phyloP scores from a whole-genome alignment of 2,888 invertebrate species.

The Sesia bembeciformis region DNA sequence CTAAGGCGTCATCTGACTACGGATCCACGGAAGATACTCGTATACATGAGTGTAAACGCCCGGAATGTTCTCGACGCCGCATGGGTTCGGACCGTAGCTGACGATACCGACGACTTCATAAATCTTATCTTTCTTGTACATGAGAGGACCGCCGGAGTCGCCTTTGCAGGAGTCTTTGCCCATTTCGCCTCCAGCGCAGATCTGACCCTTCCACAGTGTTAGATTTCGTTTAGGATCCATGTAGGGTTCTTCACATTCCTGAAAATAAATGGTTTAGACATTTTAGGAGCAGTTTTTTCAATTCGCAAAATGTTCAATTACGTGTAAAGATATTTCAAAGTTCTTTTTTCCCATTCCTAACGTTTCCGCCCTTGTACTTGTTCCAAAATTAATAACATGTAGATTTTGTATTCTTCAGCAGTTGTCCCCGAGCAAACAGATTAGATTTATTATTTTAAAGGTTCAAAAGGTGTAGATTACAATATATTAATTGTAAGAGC shows the following conservation, averaged over 20 bases:
- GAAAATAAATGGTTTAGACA: slow-evolving; percentile 3
- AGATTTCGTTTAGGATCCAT: slow-evolving; percentile 14
- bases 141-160: slow-evolving; percentile 79
- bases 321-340: too few species aligned
- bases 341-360: too few species aligned
- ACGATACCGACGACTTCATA: slow-evolving; percentile 68
- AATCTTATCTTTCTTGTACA: slow-evolving; percentile 36
- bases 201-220: slow-evolving; percentile 27
- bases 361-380: too few species aligned
- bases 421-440: too few species aligned
- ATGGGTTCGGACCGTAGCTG: slow-evolving; percentile 77
- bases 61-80: slow-evolving; percentile 74
- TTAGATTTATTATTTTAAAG: too few species aligned
- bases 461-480: too few species aligned
- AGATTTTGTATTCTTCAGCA: too few species aligned
- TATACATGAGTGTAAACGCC: slow-evolving; percentile 78
- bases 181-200: slow-evolving; percentile 76
- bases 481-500: too few species aligned
- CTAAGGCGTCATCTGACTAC: slow-evolving; percentile 35
- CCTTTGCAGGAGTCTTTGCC: slow-evolving; percentile 77
- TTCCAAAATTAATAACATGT: too few species aligned
- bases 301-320: too few species aligned
- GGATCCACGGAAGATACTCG: slow-evolving; percentile 75
- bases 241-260: slow-evolving; percentile 30
- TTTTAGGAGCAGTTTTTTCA: too few species aligned